These are phyloP conservation scores for Lagenorhynchus albirostris DNA, from an alignment of 2,113 vertebrate species.

Conservation along the genomic window DNA sequence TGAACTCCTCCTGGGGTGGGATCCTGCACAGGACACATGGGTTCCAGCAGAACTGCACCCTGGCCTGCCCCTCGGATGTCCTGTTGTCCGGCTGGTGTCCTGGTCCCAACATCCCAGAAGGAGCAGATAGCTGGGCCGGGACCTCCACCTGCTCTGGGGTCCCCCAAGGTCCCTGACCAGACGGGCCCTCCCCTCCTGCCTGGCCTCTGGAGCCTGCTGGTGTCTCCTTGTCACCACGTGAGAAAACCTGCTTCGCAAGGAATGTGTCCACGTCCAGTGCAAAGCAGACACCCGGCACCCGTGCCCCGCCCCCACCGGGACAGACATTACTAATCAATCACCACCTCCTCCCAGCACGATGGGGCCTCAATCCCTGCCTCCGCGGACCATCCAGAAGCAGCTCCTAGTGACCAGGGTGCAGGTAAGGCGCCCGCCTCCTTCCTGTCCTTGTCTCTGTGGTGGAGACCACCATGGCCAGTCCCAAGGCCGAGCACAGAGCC, in stretches of 20 bases:
- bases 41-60: neutral
- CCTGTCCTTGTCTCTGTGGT: neutral
- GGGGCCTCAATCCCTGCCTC: neutral
- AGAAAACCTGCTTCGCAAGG: fast-evolving
- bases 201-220: neutral
- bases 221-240: neutral
- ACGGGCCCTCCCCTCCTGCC: fast-evolving
- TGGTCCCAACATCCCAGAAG: no score
- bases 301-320: neutral
- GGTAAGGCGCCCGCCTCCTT: neutral
- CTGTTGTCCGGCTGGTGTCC: neutral
- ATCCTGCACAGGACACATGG: no score
- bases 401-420: neutral
- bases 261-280: neutral
- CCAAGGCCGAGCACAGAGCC: neutral
- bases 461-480: fast-evolving
- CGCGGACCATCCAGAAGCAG: neutral
- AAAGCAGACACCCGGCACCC: neutral
- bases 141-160: neutral
- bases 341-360: neutral
- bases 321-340: neutral
- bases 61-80: fast-evolving
- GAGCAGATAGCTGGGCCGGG: neutral
- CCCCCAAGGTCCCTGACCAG: no score
- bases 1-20: neutral